Conservation (phyloP, 92 coral and sea anemone species). For the Ricordea florida region DNA sequence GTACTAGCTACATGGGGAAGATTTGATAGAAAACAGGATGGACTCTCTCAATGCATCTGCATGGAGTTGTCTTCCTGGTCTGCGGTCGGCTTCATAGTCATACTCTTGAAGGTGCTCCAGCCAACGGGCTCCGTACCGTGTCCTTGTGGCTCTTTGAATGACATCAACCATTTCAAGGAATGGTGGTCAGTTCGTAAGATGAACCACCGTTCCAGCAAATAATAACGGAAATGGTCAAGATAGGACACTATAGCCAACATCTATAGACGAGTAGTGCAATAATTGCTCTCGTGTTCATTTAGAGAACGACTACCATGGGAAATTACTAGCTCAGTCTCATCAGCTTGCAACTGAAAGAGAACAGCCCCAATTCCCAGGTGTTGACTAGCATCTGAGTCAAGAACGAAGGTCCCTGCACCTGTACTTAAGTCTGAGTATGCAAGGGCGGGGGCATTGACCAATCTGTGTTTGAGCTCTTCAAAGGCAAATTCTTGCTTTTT, state of each 20-base stretch:
- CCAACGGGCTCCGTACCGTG: conserved; percentile 63
- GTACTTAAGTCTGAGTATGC: conserved; percentile 60
- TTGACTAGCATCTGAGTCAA: conserved; percentile 57
- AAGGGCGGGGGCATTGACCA: conserved; percentile 46
- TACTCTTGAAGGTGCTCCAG: conserved; percentile 58
- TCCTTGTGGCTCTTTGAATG: conserved; percentile 57
- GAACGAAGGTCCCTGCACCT: conserved; percentile 38
- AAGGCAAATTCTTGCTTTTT: conserved; percentile 30
- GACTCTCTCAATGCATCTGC: conserved; percentile 66
- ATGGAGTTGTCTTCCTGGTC: conserved; percentile 53
- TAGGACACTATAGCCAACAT: conserved; percentile 40
- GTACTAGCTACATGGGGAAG: no score
- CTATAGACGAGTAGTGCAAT: conserved; percentile 59
- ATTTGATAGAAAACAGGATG: no score
- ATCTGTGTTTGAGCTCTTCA: conserved; percentile 3
- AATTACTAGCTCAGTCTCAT: conserved; percentile 45
- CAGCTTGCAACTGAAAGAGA: conserved; percentile 41
- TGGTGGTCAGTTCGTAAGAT: conserved; percentile 39
- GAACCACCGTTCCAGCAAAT: conserved; percentile 26
- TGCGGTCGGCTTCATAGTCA: conserved; percentile 49
- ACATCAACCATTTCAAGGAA: conserved; percentile 40
- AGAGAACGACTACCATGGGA: conserved; percentile 54
- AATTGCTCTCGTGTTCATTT: conserved; percentile 57
- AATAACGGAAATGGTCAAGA: conserved; percentile 47
- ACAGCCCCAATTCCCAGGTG: conserved; percentile 42